Evolutionary conservation across 1,140 invertebrate species (phyloP).

Genomic region (Agrypnia vestita): DNA sequence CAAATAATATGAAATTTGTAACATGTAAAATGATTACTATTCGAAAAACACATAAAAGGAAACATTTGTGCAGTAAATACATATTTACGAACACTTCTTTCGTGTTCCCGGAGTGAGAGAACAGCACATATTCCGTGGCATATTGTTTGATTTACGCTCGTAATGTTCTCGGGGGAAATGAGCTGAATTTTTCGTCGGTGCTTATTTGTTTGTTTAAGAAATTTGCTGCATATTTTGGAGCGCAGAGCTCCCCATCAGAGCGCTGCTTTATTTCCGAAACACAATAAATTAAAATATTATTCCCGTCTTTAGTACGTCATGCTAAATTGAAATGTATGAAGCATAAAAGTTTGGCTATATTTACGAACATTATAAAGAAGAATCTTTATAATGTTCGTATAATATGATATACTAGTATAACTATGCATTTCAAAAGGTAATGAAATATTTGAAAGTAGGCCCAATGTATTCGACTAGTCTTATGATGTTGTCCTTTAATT

Average conservation of each 20-base stretch:
- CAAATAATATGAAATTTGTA: too few relatives aligned
- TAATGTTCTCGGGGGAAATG: constrained; percentile 55
- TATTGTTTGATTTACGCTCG: constrained; percentile 58
- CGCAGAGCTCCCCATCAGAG: constrained; percentile 2
- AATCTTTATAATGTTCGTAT: neutral
- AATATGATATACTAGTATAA: neutral
- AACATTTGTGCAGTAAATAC: constrained; percentile 35
- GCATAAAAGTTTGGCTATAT: too few relatives aligned
- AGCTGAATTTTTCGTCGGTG: constrained; percentile 45
- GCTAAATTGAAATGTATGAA: neutral
- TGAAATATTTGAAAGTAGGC: too few relatives aligned
- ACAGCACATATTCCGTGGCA: constrained; percentile 53
- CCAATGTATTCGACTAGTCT: too few relatives aligned
- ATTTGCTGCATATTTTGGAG: constrained; percentile 42
- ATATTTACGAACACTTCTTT: constrained; percentile 51
- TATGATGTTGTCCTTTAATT: constrained; percentile 10
- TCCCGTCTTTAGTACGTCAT: neutral
- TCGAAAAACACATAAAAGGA: neutral
- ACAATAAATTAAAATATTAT: neutral
- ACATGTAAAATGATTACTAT: too few relatives aligned
- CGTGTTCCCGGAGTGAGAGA: constrained; percentile 47
- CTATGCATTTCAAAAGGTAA: neutral
- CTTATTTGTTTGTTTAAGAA: constrained; percentile 40
- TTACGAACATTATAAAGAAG: too few relatives aligned
- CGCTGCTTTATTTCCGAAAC: constrained; percentile 1